Percentiles rank a stretch among this genome's conserved stretches.
Conservation (phyloP, 2,888 invertebrate species). For the Punctoribates punctum region DNA sequence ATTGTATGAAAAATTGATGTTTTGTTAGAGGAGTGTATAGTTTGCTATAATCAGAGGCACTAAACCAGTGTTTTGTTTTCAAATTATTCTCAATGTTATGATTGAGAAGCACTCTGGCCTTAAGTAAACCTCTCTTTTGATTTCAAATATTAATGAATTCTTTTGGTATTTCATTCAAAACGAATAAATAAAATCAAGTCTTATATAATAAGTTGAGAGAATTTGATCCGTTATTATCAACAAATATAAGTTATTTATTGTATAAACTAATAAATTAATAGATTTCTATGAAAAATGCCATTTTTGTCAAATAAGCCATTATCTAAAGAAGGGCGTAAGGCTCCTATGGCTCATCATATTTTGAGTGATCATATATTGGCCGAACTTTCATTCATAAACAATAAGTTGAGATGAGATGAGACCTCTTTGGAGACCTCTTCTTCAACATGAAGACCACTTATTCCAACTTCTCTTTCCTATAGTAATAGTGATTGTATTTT, state of each 20-base stretch:
- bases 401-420: neutral
- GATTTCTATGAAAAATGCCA: neutral
- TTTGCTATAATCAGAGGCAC: no score
- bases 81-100: no score
- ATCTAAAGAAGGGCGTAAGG: neutral
- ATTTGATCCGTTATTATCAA: neutral
- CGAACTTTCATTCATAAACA: neutral
- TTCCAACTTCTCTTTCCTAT: neutral
- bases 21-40: no score
- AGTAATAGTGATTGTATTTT: neutral
- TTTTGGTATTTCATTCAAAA: neutral
- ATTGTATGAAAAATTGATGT: no score
- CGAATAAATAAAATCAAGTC: no score
- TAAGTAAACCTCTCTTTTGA: no score
- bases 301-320: conserved; percentile 9
- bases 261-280: neutral
- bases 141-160: neutral
- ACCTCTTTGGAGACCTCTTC: neutral
- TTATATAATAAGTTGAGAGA: neutral
- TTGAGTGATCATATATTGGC: neutral
- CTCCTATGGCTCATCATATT: neutral
- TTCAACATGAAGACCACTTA: neutral
- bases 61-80: no score
- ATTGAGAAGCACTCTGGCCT: no score
- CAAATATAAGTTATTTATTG: neutral